Base-by-base conservation (phyloP, 1,140 invertebrate species). In the Eubasilissa regina region DNA sequence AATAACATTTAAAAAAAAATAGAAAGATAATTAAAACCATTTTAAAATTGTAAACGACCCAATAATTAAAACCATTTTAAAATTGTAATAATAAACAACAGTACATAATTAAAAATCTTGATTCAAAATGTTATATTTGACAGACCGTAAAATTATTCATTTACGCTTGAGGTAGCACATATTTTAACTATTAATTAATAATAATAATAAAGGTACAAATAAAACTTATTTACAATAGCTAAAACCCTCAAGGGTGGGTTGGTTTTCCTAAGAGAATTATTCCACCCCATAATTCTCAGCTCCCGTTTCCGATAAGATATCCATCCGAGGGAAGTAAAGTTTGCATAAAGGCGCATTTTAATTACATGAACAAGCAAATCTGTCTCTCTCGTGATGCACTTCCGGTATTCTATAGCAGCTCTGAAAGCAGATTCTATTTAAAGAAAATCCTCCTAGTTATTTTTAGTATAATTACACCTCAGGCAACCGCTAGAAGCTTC, bases 401-500 rank as follows among this genome's bases (percentile, higher is more conserved):
- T 73, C 51, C 70, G 6, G 47, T 53, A 55, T 51, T 55, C 70
- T 73, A 53, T 17, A n/a, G 21, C 21, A 17, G 12, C 51, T 21
- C 47, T 73, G 55, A 43, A 79, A 75, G 48, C 43, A 53, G 58
- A 75, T 47, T 74, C 47, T 44, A 79, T 64, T 74, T 80, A 66
- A 68, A 80, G 72, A 80, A 80, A 80, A 48, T 66, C 51, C 60
- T 48, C 64, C 35, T 12, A 17, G 56, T 55, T 60, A 74, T 66
- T 80, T 80, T 77, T 77, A 80, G 77, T 80, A 76, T 43, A 77
- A 60, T 80, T 62, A 55, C 15, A 12, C 60, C 64, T 47, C 45
- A 43, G 35, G 53, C 73, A 44, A 55, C n/a, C 43, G 0, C 53
- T 3, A 21, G 25, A 15, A 45, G 47, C n/a, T 17, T 74, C 21